Percentiles rank a stretch among this genome's conserved stretches.
Evolutionary conservation across 37 sponge, comb jelly and placozoan genomes (phyloP).

Genomic region (Petrosia ficiformis): DNA sequence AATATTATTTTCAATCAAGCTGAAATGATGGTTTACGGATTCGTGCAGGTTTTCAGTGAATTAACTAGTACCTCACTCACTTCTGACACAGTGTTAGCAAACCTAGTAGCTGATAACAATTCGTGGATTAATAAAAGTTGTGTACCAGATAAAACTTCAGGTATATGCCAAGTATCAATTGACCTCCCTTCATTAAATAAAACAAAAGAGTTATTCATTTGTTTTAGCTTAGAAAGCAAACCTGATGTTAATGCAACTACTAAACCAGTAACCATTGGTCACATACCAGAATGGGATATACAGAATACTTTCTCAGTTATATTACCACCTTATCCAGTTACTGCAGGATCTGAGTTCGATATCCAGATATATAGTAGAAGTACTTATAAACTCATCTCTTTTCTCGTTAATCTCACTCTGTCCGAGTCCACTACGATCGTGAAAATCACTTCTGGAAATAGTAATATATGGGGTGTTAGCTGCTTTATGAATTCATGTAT

Average conservation of each 20-base stretch:
- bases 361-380: background rate
- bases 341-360: background rate
- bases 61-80: background rate
- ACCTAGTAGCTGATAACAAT: background rate
- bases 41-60: background rate
- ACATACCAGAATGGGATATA: background rate
- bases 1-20: background rate
- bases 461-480: background rate
- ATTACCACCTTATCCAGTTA: background rate
- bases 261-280: background rate
- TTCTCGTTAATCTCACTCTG: background rate
- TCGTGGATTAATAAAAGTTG: background rate
- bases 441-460: background rate
- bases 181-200: background rate
- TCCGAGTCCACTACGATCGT: background rate
- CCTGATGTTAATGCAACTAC: background rate
- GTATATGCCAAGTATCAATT: background rate
- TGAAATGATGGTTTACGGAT: background rate
- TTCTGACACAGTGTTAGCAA: background rate
- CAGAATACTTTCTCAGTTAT: background rate
- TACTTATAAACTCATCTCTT: conserved; percentile 2
- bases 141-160: background rate
- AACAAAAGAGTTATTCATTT: background rate
- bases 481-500: background rate
- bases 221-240: background rate